Evolutionary conservation across 2,888 invertebrate genomes (phyloP), one percentile per base, ranked within the genome.

Genomic region (Platycnemis pennipes): DNA sequence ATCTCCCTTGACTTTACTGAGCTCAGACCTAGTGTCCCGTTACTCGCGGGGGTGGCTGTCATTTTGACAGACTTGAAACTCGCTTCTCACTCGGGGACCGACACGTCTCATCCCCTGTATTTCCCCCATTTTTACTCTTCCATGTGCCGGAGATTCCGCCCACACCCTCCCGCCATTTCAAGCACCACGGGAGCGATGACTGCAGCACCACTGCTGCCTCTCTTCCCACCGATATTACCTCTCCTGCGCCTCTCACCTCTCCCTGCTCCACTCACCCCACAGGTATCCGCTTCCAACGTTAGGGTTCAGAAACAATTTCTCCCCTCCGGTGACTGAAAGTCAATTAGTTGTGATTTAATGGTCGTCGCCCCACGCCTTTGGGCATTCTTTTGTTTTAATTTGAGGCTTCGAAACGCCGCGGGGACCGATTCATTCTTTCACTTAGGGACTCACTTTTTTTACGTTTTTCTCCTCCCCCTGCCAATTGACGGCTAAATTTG

Each of bases 401-500:
- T 77, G 8, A 77, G 13, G 77, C 37, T 77, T 77, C 77, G 13
- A 37, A 77, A 37, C 16, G 77, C 77, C 37, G 22, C 77, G 37
- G 77, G 13, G 63, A 26, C 77, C 26, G 77, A 77, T 37, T 31
- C 31, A 37, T 77, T 77, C 77, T 77, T 77, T 77, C 37, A 37
- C 37, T 77, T 13, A 69, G 37, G 13, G 26, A 11, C 77, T 13
- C 77, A 77, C 37, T 11, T 77, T n/a, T n/a, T 31, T 77, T n/a
- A 37, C 77, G n/a, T 49, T 49, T 19, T 49, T 19, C 37, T 37
- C 77, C 77, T 37, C 69, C 77, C 31, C n/a, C 2, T 37, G 77
- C 77, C 77, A 77, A 77, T 77, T 77, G 77, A 77, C 77, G 26
- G 77, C 11, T 77, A 37, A 77, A 77, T 77, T 77, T 77, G 77